Base-by-base conservation (phyloP, 2,888 invertebrate species). In the Calliopum simillimum region DNA sequence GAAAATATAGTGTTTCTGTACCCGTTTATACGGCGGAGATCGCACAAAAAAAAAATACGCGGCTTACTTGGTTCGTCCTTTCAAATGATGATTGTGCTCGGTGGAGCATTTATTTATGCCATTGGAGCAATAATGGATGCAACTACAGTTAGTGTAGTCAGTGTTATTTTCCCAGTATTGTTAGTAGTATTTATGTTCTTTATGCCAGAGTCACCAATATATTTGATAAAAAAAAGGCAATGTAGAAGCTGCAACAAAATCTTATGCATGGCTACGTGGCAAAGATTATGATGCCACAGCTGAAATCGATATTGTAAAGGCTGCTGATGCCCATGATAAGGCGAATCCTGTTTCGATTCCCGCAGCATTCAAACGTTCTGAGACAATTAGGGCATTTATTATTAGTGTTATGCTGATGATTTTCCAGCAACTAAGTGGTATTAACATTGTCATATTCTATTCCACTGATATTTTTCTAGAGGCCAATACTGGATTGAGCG, bases 11-110 rank as follows among this genome's bases (percentile, higher is more conserved):
- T 78, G 91, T 95, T 19, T 92, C 93, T 0, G 93, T 93, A 0
- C 96, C 97, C 0, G 90, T 96, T 73, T 96, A 95, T 82, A 93
- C 92, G 6, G 92, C 91, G 53, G 98, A 98, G 88, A 95, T 95
- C 58, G 91, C 96, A 0, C 92, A 77, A 95, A 77, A 93, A 92
- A 76, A 90, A 92, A 33, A 91, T 95, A 76, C 89, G 97, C 69
- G 97, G 97, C 1, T 90, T 91, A 0, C 86, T n/a, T n/a, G n/a
- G n/a, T n/a, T n/a, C n/a, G n/a, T n/a, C n/a, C n/a, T n/a, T n/a
- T n/a, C n/a, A n/a, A n/a, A n/a, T n/a, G n/a, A n/a, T n/a, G n/a
- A n/a, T n/a, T n/a, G n/a, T n/a, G n/a, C n/a, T n/a, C n/a, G n/a
- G n/a, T n/a, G n/a, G n/a, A n/a, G n/a, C n/a, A n/a, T n/a, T n/a